These are phyloP conservation scores for Melanotaenia nigrans DNA, from an alignment of 2,797 vertebrate species.

Conservation along the genomic window DNA sequence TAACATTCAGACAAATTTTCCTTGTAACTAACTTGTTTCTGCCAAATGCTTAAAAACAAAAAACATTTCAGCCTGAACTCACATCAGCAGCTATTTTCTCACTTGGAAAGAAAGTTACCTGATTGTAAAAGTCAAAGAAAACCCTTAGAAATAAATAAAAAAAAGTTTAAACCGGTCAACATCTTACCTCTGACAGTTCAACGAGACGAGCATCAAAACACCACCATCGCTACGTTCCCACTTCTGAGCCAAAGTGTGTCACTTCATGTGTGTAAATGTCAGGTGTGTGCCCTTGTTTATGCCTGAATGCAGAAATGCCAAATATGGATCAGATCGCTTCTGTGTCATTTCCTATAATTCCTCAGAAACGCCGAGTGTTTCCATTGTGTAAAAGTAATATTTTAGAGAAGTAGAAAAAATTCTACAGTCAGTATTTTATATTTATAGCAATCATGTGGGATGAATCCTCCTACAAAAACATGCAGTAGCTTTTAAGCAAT, in stretches of 20 bases:
- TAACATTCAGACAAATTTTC: background rate
- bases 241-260: background rate
- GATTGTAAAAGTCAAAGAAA: background rate
- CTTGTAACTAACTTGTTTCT: too few species aligned
- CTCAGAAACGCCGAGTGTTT: too few species aligned
- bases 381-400: too few species aligned
- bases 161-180: background rate
- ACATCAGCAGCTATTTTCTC: background rate
- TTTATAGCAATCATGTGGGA: too few species aligned
- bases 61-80: background rate
- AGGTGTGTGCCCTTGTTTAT: background rate
- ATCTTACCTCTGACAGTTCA: background rate
- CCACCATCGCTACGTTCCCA: fast-evolving
- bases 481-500: too few species aligned
- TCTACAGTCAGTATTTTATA: too few species aligned
- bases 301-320: background rate
- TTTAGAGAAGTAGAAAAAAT: too few species aligned
- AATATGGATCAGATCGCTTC: background rate
- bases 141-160: background rate
- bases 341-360: too few species aligned
- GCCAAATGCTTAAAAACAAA: background rate
- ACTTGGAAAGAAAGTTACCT: background rate
- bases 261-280: background rate
- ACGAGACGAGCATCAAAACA: background rate
- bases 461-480: too few species aligned